These are phyloP conservation scores for Perca fluviatilis DNA, from an alignment of 2,113 vertebrate genomes.

Conservation along the genomic window DNA sequence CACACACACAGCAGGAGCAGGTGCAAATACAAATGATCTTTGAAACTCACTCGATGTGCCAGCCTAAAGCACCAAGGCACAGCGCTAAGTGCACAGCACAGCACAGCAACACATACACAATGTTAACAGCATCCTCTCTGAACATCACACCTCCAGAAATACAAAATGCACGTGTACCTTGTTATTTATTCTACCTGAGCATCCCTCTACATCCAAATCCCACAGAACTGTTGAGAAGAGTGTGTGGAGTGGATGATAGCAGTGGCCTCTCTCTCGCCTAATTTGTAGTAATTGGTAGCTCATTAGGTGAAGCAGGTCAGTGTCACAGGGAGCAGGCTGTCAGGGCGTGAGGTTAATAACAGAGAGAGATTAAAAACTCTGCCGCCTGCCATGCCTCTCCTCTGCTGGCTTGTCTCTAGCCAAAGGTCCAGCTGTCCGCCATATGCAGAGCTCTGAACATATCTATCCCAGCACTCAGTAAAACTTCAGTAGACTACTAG, in stretches of 20 bases:
- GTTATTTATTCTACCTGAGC: slow-evolving; percentile 73
- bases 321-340: slow-evolving; percentile 82
- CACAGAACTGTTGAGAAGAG: slow-evolving; percentile 67
- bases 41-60: slow-evolving; percentile 68
- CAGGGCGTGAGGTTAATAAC: slow-evolving; percentile 85
- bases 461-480: slow-evolving; percentile 35
- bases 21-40: slow-evolving; percentile 79
- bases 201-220: slow-evolving; percentile 59
- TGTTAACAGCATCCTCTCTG: slow-evolving; percentile 63
- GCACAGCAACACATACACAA: slow-evolving; percentile 60
- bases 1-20: slow-evolving; percentile 64
- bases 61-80: slow-evolving; percentile 55
- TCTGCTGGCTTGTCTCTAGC: slow-evolving; percentile 57
- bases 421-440: slow-evolving; percentile 64
- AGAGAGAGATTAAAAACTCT: slow-evolving; percentile 78
- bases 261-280: slow-evolving; percentile 80
- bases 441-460: slow-evolving; percentile 45
- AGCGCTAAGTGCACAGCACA: slow-evolving; percentile 41
- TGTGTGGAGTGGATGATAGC: slow-evolving; percentile 73
- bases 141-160: slow-evolving; percentile 65
- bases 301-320: slow-evolving; percentile 84
- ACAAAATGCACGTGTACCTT: slow-evolving; percentile 47
- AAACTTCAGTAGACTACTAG: slow-evolving; percentile 17
- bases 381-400: slow-evolving; percentile 57
- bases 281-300: slow-evolving; percentile 88